A percentile compares a stretch with the other conserved stretches of the same genome.
These are phyloP conservation scores for Oreochromis niloticus DNA, from an alignment of 2,113 vertebrate genomes.

Conservation along the genomic window DNA sequence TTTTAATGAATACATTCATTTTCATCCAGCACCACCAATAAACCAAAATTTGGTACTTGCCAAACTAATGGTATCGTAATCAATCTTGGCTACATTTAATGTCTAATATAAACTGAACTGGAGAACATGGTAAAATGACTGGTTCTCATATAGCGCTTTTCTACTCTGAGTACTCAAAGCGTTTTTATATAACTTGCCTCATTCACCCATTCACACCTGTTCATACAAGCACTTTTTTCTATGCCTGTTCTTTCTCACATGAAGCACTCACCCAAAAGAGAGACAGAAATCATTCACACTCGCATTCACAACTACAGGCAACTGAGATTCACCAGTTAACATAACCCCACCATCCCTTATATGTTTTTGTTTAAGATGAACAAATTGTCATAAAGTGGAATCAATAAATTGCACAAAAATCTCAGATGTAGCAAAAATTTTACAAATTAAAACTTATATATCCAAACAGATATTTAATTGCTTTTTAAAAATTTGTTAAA, in stretches of 20 bases:
- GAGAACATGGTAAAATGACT: neutral
- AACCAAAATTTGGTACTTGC: neutral
- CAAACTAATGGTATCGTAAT: fast-evolving
- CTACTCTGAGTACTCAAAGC: neutral
- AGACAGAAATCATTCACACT: neutral
- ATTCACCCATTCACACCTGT: neutral
- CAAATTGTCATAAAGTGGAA: neutral
- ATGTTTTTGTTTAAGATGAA: neutral
- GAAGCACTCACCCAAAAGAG: neutral
- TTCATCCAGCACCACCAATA: neutral
- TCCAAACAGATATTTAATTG: neutral
- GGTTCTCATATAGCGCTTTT: neutral
- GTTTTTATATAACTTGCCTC: neutral
- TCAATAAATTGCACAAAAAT: neutral
- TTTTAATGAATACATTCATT: neutral
- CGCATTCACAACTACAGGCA: neutral
- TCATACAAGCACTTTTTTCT: neutral
- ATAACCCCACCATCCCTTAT: neutral
- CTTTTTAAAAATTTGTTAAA: neutral
- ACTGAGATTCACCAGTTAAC: neutral
- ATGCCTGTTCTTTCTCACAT: neutral
- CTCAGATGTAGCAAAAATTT: neutral
- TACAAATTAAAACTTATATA: fast-evolving
- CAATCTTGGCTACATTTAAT: neutral
- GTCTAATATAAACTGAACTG: neutral